A percentile compares a stretch with the other conserved stretches of the same genome.
Evolutionary conservation across 2,113 vertebrate species (phyloP).

Genomic region (Cynopterus brachyotis): DNA sequence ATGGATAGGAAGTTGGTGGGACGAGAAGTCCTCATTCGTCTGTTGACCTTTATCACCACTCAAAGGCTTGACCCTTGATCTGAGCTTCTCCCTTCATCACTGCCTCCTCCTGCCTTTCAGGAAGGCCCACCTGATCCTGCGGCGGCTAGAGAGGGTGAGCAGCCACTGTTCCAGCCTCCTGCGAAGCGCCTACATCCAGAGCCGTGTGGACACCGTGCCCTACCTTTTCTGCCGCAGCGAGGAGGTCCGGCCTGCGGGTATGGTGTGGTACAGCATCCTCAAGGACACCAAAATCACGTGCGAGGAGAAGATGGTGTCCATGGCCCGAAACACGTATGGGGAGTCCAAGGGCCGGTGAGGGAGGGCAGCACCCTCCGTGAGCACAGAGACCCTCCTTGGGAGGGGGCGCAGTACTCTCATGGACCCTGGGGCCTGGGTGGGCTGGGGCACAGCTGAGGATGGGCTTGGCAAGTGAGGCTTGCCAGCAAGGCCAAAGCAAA

Average conservation of each 20-base stretch:
- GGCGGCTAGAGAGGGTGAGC: constrained; percentile 94
- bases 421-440: constrained; percentile 80
- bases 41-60: accelerated
- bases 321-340: constrained; percentile 96
- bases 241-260: constrained; percentile 87
- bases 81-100: neutral
- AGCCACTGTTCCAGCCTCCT: constrained; percentile 91
- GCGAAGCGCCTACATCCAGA: constrained; percentile 95
- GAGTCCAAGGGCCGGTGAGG: constrained; percentile 97
- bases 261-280: constrained; percentile 92
- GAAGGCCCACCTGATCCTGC: constrained; percentile 96
- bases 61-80: neutral
- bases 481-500: constrained; percentile 82
- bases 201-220: constrained; percentile 94
- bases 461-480: constrained; percentile 66
- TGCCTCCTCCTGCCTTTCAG: constrained; percentile 76
- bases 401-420: constrained; percentile 57
- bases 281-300: constrained; percentile 94
- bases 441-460: constrained; percentile 72
- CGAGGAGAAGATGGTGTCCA: constrained; percentile 95
- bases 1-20: neutral
- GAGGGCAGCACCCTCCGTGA: constrained; percentile 69
- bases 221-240: constrained; percentile 95
- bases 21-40: neutral
- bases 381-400: constrained; percentile 74